Conservation (phyloP, 2,797 vertebrate genomes). For the Paedocypris micromegethes region DNA sequence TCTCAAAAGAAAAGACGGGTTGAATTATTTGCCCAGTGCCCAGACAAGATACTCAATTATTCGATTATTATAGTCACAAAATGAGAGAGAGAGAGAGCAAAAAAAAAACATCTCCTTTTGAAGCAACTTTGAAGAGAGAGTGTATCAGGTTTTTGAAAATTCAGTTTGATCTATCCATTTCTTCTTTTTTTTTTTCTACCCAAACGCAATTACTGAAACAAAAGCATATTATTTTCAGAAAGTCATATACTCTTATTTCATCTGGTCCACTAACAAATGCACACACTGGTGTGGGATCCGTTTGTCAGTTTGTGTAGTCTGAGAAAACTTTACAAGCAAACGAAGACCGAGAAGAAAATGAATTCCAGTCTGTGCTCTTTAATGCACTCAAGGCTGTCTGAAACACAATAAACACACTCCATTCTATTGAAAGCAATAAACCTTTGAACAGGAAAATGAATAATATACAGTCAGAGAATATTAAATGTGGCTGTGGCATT, state of each 20-base stretch:
- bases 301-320: conserved; percentile 20
- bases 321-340: conserved; percentile 13
- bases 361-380: conserved; percentile 15
- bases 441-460: conserved; percentile 29
- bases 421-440: conserved; percentile 28
- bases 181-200: too few species aligned
- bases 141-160: too few species aligned
- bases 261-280: conserved; percentile 1
- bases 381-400: conserved; percentile 34
- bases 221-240: too few species aligned
- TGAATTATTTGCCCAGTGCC: neutral
- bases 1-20: conserved; percentile 4
- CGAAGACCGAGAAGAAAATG: conserved; percentile 1
- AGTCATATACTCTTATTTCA: too few species aligned
- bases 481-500: conserved; percentile 20
- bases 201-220: too few species aligned
- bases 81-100: too few species aligned
- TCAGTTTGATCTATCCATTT: too few species aligned
- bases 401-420: conserved; percentile 28
- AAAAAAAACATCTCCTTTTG: too few species aligned
- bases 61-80: too few species aligned
- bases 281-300: neutral
- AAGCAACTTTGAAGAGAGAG: too few species aligned
- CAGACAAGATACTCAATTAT: too few species aligned
- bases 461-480: conserved; percentile 26